Base-by-base conservation (phyloP, 2,113 vertebrate genomes). In the Isichthys henryi region DNA sequence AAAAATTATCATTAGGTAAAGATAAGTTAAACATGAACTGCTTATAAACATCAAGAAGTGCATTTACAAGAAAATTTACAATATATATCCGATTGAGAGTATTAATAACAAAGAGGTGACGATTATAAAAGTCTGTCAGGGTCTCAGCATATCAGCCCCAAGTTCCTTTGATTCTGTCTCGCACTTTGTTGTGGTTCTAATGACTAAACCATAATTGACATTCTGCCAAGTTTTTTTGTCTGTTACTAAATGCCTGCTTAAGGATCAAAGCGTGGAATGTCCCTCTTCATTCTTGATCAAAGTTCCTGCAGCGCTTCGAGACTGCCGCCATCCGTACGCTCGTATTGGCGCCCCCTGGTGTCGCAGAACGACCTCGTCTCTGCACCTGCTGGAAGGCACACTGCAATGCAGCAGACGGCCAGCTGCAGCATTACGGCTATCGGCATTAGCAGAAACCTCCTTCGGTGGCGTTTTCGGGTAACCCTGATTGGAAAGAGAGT, bases 391-490 rank as follows among this genome's bases (percentile, higher is more conserved):
- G 11, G 48, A 9, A 39, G 27, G 77, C 77, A 19, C 88, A 89
- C 88, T 83, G 88, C 88, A 89, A 83, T 89, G 88, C 88, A 89
- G 88, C 88, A 89, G 53, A 13, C 70, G 77, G 31, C 74, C 74
- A 80, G 49, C 74, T 53, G 31, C 35, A 56, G 88, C 4, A 9
- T 83, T 10, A 13, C 5, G 45, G 56, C 56, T 53, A 39, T 80
- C 70, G 48, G 70, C 66, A 23, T 82, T 50, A 88, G 46, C 31
- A 39, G 49, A 74, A 82, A 56, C 74, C 17, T 58, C 39, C n/a
- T 89, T 35, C 46, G 27, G 19, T 39, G 19, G 66, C 6, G 31
- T 77, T 88, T 80, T 70, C 46, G 8, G 17, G n/a, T 50, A 46
- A 80, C 27, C n/a, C 62, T 27, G 27, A 80, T 19, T 27, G 15